Base-by-base conservation (phyloP, 2,888 invertebrate species). In the Drosophila birchii region DNA sequence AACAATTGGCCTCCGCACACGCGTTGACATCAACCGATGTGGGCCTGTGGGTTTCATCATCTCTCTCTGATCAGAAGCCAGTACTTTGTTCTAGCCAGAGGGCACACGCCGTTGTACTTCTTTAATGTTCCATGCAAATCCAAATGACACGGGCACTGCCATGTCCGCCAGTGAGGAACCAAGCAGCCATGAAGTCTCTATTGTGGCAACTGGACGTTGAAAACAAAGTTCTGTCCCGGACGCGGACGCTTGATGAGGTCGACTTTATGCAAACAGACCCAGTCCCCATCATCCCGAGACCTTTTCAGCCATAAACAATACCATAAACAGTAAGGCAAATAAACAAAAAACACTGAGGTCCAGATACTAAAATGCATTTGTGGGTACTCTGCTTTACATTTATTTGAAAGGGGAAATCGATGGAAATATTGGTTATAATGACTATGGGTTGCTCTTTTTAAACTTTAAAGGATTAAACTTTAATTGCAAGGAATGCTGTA, bases 1-100 rank as follows among this genome's bases (percentile, higher is more conserved):
- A 85, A 62, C 80, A 85, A 89, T 85, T 89, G 67, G 60, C 20
- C 41, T 12, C 29, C 64, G 44, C 61, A 71, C 59, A 79, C 59
- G 79, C 55, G 49, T 63, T 38, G 57, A 66, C 60, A 36, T 26
- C 67, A 34, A 29, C 14, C 34, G 58, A 45, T 14, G 20, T 20
- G 51, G 51, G 34, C 6, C 6, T 36, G 9, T 18, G 49, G 38
- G 49, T 67, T 44, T 66, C 45, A 61, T 66, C 75, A 75, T 57
- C 66, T 18, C 11, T 38, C 43, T 18, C 11, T 38, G 36, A 64
- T 51, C 51, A 23, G 23, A 23, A 2, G 16, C 32, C 41, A 32
- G 41, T 29, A 34, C 53, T 32, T 41, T 39, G 47, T 63, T 63
- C 45, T 61, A 18, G 39, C 45, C 38, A 4, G 20, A 23, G 34